These are phyloP conservation scores for Neosalanx taihuensis DNA, from an alignment of 2,797 vertebrate genomes.

Conservation along the genomic window DNA sequence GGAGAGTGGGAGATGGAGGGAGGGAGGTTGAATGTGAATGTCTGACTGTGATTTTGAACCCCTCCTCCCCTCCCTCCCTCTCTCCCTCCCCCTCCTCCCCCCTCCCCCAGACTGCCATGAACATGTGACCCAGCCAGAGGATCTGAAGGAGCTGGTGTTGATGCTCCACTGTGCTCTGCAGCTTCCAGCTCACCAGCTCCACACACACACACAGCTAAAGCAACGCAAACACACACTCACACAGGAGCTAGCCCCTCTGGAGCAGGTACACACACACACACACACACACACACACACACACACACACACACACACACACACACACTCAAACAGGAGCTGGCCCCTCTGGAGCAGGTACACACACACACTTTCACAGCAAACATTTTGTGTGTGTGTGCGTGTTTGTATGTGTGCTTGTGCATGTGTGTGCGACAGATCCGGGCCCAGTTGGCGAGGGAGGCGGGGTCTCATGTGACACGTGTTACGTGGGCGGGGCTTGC, in stretches of 20 bases:
- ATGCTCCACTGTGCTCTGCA: constrained; percentile 47
- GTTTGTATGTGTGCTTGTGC: neutral
- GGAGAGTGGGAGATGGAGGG: neutral
- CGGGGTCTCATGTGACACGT: constrained; percentile 61
- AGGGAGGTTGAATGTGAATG: neutral
- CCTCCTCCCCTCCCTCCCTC: neutral
- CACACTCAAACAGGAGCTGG: neutral
- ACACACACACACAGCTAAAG: constrained; percentile 56
- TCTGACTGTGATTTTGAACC: neutral
- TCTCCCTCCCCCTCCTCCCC: constrained; percentile 50
- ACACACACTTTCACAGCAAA: neutral
- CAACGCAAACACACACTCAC: neutral
- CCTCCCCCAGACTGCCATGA: constrained; percentile 22
- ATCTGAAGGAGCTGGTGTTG: constrained; percentile 17
- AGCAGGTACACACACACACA: constrained; percentile 37
- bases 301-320: neutral
- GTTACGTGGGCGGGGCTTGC: constrained; percentile 80
- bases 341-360: neutral
- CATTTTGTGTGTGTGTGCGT: neutral
- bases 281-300: constrained; percentile 10
- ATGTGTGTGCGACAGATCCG: constrained; percentile 26
- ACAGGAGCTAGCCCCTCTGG: constrained; percentile 38
- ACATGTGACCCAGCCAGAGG: constrained; percentile 23
- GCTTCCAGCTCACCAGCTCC: constrained; percentile 60
- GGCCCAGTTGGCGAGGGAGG: constrained; percentile 53